A percentile compares a stretch with the other conserved stretches of the same genome.
Conservation (phyloP, 2,113 vertebrate genomes). For the Varanus komodoensis region DNA sequence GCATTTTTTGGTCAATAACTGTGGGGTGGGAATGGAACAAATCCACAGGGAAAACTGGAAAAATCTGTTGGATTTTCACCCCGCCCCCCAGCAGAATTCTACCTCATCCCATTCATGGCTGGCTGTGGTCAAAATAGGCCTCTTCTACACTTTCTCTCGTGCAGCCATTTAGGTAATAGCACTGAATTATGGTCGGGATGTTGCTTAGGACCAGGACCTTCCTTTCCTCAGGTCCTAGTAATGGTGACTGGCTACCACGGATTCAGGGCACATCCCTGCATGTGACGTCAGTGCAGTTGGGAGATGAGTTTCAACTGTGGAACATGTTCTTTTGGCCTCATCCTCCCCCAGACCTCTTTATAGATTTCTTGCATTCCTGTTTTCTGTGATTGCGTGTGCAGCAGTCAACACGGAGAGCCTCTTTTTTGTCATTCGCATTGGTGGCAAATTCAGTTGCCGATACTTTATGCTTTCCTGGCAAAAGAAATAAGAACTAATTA, state of each 20-base stretch:
- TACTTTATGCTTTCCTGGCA: slow-evolving; percentile 12
- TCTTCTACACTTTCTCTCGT: neutral
- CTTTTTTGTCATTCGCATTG: neutral
- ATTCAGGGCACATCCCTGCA: neutral
- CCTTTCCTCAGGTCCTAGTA: neutral
- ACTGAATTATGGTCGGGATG: neutral
- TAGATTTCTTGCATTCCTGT: neutral
- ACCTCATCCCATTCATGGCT: too few species aligned
- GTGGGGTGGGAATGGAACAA: too few species aligned
- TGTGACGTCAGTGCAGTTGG: neutral
- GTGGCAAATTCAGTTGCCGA: neutral
- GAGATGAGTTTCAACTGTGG: neutral
- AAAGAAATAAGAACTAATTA: neutral
- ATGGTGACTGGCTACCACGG: neutral
- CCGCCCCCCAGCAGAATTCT: too few species aligned
- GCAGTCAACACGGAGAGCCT: too few species aligned
- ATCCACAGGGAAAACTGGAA: too few species aligned
- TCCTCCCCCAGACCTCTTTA: neutral
- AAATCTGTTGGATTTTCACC: too few species aligned
- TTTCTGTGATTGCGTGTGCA: neutral
- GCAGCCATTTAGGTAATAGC: accelerated
- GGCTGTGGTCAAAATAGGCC: neutral
- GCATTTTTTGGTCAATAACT: too few species aligned
- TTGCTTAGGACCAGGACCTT: neutral
- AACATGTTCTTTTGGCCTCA: neutral